Base-by-base conservation (phyloP, 2,888 invertebrate species). In the Ormyrus thymus region DNA sequence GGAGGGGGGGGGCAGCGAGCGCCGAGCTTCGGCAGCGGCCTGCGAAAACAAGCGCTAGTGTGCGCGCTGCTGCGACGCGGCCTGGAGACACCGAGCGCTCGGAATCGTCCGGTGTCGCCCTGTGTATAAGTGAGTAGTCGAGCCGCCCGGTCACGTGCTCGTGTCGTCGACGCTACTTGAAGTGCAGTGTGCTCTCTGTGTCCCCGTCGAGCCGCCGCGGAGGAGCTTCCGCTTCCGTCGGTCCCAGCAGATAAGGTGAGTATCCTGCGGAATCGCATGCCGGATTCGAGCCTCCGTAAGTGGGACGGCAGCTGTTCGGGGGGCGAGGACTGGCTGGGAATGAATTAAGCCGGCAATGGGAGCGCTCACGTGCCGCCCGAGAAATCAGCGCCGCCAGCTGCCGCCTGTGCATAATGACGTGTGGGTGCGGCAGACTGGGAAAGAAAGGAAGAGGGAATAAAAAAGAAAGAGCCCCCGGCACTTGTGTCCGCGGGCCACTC, bases 401-500 rank as follows among this genome's bases (percentile, higher is more conserved):
- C 29, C 29, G 6, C n/a, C 55, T 11, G n/a, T 55, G n/a, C n/a
- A 13, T 55, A 55, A 55, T 55, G 55, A 53, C 53, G 53, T 6
- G 11, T 29, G 29, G 29, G 29, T 29, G 29, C 29, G 29, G 29
- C 29, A 29, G 29, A 48, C 7, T 6, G 7, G 15, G 2, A 48
- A 7, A 50, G 48, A 29, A 8, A 51, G 9, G 51, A 9, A 51
- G 53, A n/a, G n/a, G 7, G 51, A 61, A 15, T 15, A 58, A 55
- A 8, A 29, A 6, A 69, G 9, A 50, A 48, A 45, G 10, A 15
- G 51, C 29, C 56, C 15, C 10, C 9, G 56, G 64, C 70, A 70
- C 56, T 69, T 64, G 61, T 56, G 56, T 56, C 61, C 55, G 50
- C 13, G 51, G 75, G 29, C 58, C 45, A 69, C 53, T 51, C 51